These are phyloP conservation scores for Acropternis orthonyx DNA, from an alignment of 2,797 vertebrate species.

Conservation along the genomic window DNA sequence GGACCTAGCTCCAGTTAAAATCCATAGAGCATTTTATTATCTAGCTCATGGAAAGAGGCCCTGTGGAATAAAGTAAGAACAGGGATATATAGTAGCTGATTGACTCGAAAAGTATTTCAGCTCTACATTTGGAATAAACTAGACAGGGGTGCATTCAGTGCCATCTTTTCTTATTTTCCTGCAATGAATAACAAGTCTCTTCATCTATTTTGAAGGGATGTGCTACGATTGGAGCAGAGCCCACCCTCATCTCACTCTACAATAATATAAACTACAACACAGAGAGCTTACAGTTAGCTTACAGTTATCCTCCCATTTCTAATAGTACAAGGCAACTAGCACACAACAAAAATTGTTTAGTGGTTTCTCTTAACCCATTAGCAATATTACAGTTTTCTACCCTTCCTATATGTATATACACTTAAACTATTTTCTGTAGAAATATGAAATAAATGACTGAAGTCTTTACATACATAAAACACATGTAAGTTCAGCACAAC, in stretches of 20 bases:
- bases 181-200: background rate
- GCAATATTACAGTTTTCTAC: background rate
- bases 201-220: background rate
- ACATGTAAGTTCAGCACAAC: background rate
- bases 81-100: background rate
- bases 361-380: background rate
- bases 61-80: slow-evolving; percentile 2
- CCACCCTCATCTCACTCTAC: background rate
- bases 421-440: background rate
- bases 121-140: background rate
- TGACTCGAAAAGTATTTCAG: slow-evolving; percentile 4
- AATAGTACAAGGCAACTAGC: background rate
- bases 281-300: background rate
- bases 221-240: background rate
- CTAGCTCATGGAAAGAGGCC: background rate
- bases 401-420: background rate
- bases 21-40: slow-evolving; percentile 37
- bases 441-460: background rate
- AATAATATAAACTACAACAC: background rate
- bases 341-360: background rate
- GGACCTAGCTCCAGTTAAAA: slow-evolving; percentile 47
- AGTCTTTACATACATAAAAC: background rate
- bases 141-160: background rate
- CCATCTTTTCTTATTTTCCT: background rate
- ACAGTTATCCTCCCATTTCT: background rate